phyloP scores from a whole-genome alignment of 2,113 vertebrate genomes.

The Lota lota region DNA sequence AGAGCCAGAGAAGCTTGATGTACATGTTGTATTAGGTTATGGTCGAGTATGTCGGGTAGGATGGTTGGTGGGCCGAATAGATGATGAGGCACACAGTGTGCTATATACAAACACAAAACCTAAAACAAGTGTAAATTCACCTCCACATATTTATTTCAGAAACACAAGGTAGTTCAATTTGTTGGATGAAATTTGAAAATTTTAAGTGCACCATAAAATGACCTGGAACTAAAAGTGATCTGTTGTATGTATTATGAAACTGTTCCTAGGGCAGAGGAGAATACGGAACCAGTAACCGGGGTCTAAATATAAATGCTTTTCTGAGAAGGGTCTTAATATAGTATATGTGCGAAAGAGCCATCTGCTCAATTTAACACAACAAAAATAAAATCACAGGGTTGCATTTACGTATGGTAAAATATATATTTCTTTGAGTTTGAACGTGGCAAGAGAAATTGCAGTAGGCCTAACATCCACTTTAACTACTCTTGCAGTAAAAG shows the following conservation, averaged over 20 bases:
- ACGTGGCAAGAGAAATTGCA: not conserved
- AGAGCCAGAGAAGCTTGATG: constrained; percentile 48
- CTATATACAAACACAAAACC: not conserved
- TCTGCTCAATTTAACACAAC: constrained; percentile 66
- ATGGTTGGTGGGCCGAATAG: not conserved
- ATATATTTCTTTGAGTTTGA: not conserved
- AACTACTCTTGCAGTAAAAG: constrained; percentile 6
- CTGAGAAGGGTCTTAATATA: constrained; percentile 72
- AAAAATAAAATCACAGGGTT: constrained; percentile 61
- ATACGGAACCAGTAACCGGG: constrained; percentile 64
- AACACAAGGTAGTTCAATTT: not conserved
- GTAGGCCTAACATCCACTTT: not conserved
- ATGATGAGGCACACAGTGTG: not conserved
- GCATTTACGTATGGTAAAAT: constrained; percentile 55
- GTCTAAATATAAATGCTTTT: constrained; percentile 74
- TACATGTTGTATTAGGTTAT: constrained; percentile 38
- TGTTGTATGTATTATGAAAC: constrained; percentile 49
- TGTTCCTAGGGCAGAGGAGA: constrained; percentile 45
- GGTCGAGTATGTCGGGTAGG: not conserved
- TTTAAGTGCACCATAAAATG: constrained; percentile 19
- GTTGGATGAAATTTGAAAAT: not conserved
- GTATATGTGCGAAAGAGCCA: constrained; percentile 68
- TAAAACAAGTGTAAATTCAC: not conserved
- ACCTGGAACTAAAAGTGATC: constrained; percentile 36
- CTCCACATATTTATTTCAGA: not conserved